Evolutionary conservation across 2,888 invertebrate genomes (phyloP).

Genomic region (Polymixis lichenea): DNA sequence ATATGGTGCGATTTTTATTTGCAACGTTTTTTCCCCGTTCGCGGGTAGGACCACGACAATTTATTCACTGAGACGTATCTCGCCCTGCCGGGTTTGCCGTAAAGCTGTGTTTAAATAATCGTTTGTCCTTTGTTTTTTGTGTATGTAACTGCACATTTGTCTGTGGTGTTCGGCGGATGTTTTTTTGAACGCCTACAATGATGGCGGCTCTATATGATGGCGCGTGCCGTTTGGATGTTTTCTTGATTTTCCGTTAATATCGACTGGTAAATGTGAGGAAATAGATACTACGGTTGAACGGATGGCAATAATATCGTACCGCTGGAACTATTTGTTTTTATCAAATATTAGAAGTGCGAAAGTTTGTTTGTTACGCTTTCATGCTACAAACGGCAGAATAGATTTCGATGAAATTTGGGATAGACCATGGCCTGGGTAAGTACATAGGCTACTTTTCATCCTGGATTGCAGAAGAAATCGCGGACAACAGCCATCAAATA

Average conservation of each 20-base stretch:
- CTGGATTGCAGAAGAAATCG: too few relatives aligned
- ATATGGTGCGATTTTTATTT: slow-evolving; percentile 68
- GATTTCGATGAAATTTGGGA: too few relatives aligned
- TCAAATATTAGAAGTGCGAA: too few relatives aligned
- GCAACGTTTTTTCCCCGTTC: slow-evolving; percentile 51
- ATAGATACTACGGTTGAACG: too few relatives aligned
- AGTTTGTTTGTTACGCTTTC: too few relatives aligned
- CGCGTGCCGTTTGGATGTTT: neutral
- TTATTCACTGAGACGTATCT: slow-evolving; percentile 82
- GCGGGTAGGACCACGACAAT: slow-evolving; percentile 72
- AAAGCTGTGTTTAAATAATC: slow-evolving; percentile 82
- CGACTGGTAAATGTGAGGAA: neutral
- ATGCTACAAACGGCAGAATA: too few relatives aligned
- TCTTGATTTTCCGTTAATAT: neutral
- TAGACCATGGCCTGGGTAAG: too few relatives aligned
- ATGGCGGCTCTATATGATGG: neutral
- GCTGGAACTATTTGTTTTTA: too few relatives aligned
- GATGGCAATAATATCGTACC: too few relatives aligned
- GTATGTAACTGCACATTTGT: slow-evolving; percentile 47
- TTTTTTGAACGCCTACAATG: neutral
- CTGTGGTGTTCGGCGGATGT: slow-evolving; percentile 27
- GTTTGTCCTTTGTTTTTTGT: slow-evolving; percentile 69
- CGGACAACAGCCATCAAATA: too few relatives aligned
- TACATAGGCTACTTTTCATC: too few relatives aligned
- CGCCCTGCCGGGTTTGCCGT: slow-evolving; percentile 68